Evolutionary conservation across 2,888 invertebrate genomes (phyloP).

Genomic region (Anthoptus insignis): DNA sequence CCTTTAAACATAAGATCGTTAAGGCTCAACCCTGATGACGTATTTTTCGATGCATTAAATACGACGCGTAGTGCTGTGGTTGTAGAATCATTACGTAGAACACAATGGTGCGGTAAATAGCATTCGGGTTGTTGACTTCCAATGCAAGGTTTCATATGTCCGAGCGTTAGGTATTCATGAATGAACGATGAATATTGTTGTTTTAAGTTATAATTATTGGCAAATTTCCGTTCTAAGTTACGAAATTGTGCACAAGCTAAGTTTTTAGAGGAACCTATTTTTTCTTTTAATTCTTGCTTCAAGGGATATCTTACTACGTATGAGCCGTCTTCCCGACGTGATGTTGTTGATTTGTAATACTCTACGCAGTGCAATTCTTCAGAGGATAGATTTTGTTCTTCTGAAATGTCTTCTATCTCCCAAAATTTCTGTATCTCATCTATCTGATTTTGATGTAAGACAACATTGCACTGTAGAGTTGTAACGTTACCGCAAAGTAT

Average conservation of each 20-base stretch:
- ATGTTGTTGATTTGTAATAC: slow-evolving; percentile 26
- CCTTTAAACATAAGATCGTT: slow-evolving; percentile 31
- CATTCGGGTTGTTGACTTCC: slow-evolving; percentile 8
- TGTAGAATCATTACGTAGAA: slow-evolving; percentile 26
- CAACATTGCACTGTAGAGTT: slow-evolving; percentile 28
- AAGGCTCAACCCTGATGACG: slow-evolving; percentile 23
- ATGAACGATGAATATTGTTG: too few species aligned
- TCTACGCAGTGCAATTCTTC: slow-evolving; percentile 23
- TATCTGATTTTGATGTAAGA: slow-evolving; percentile 8
- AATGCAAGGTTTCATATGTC: slow-evolving; percentile 39
- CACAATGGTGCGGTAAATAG: not conserved
- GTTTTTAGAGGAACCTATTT: slow-evolving; percentile 44
- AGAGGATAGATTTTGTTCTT: not conserved
- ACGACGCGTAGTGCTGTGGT: slow-evolving; percentile 29
- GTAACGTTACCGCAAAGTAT: slow-evolving; percentile 39
- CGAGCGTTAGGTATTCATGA: slow-evolving; percentile 34
- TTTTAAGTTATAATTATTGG: too few species aligned
- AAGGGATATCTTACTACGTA: slow-evolving; percentile 41
- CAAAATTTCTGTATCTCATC: slow-evolving; percentile 18
- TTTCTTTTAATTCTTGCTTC: slow-evolving; percentile 23
- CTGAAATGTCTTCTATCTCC: slow-evolving; percentile 32
- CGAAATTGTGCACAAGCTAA: slow-evolving; percentile 47
- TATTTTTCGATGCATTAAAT: slow-evolving; percentile 29
- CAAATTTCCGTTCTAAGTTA: slow-evolving; percentile 41
- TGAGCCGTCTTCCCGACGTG: slow-evolving; percentile 35